These are phyloP conservation scores for Hanleya hanleyi DNA, from an alignment of 2,888 invertebrate species.

Conservation along the genomic window DNA sequence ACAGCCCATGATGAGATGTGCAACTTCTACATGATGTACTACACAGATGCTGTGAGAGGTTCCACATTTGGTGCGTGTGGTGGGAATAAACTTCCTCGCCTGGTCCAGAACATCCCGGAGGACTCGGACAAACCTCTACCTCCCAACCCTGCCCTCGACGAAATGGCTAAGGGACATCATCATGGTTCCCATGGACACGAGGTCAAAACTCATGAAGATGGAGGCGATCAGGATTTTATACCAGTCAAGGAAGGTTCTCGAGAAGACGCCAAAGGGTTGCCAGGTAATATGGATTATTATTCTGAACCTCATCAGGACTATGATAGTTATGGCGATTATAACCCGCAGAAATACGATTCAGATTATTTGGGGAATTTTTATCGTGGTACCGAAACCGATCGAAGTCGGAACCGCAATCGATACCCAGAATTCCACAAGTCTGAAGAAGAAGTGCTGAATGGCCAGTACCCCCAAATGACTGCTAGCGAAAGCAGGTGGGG, in stretches of 20 bases:
- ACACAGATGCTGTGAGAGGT: slow-evolving; percentile 53
- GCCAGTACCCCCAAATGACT: background rate
- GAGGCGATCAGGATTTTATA: too few species aligned
- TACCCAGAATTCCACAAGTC: background rate
- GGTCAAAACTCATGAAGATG: too few species aligned
- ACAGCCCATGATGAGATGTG: slow-evolving; percentile 73
- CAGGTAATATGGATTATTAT: slow-evolving; percentile 8
- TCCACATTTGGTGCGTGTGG: slow-evolving; percentile 32
- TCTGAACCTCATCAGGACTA: background rate
- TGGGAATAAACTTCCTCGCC: slow-evolving; percentile 45
- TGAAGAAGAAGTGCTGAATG: background rate
- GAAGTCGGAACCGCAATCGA: slow-evolving; percentile 23
- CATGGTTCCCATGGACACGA: too few species aligned
- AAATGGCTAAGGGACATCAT: slow-evolving; percentile 53
- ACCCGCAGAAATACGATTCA: slow-evolving; percentile 25
- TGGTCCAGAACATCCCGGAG: slow-evolving; percentile 67
- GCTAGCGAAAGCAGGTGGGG: background rate
- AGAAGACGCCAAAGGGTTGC: too few species aligned
- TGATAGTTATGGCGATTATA: background rate
- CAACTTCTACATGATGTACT: slow-evolving; percentile 74
- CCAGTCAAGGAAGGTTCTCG: too few species aligned
- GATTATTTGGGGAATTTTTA: slow-evolving; percentile 32
- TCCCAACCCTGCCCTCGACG: slow-evolving; percentile 73
- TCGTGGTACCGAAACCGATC: slow-evolving; percentile 37
- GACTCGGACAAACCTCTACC: slow-evolving; percentile 74